Percentiles rank a stretch among this genome's conserved stretches.
phyloP scores from a whole-genome alignment of 2,797 vertebrate species.

The Thaleichthys pacificus region DNA sequence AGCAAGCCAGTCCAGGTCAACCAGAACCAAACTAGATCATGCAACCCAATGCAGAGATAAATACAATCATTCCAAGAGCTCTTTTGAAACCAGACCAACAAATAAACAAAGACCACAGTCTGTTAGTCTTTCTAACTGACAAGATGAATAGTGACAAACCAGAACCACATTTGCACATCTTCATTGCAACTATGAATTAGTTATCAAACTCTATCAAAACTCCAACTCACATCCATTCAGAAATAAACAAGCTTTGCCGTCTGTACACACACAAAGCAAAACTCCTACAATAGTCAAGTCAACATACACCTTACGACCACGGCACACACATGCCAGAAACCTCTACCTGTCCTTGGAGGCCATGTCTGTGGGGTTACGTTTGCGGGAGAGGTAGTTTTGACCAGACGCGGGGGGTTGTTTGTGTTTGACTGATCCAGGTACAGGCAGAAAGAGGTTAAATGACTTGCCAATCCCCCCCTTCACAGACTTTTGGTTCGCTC shows the following conservation, averaged over 20 bases:
- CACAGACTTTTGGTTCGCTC: slow-evolving; percentile 62
- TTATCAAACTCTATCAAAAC: no score
- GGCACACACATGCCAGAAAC: background rate
- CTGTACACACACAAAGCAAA: background rate
- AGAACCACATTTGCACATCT: background rate
- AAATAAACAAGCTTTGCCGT: background rate
- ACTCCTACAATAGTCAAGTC: background rate
- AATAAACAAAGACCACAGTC: no score
- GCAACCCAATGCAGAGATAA: background rate
- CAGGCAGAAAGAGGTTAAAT: slow-evolving; percentile 65
- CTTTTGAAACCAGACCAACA: background rate
- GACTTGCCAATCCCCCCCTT: slow-evolving; percentile 41
- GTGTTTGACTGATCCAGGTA: slow-evolving; percentile 66
- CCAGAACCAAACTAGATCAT: background rate
- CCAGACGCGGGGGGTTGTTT: slow-evolving; percentile 44
- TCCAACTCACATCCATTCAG: background rate
- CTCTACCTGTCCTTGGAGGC: background rate
- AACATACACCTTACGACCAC: background rate
- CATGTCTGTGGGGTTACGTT: slow-evolving; percentile 1
- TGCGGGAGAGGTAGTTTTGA: background rate
- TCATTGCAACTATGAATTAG: no score
- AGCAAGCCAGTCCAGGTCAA: background rate
- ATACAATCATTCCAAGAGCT: background rate
- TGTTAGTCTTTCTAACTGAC: background rate
- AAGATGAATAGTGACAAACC: background rate